Evolutionary conservation across 1,140 invertebrate genomes (phyloP), one percentile per base, ranked within the genome.

Genomic region (Philotrypesis tridentata): DNA sequence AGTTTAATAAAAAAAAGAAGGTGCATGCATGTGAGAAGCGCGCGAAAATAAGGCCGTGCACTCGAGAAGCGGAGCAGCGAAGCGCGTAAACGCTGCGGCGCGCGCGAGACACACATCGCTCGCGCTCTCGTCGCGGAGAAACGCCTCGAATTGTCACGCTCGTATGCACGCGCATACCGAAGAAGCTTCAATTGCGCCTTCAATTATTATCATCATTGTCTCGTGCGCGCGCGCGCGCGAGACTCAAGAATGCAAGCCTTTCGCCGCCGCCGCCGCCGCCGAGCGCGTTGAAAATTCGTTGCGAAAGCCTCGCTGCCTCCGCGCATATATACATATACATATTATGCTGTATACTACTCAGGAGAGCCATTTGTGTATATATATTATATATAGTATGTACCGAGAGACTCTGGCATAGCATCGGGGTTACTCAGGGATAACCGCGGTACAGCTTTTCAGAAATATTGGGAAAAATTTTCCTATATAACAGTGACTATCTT

Each of bases 171-270:
- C 61, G 5, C 8, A 12, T 25, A 21, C 12, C 67, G 74, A 76
- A 76, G 60, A 76, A 37, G 60, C 27, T 65, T 75, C 12, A 74
- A 60, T 27, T 33, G 63, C 21, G 65, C 65, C 4, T 37, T 55
- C 63, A 33, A 79, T 79, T 60, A 79, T 79, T 60, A 71, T 70
- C 43, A 63, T 72, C 43, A 40, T 79, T 27, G 78, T 72, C 27
- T 55, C 23, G 55, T 2, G 31, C 12, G n/a, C 48, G 29, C 27
- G 55, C 6, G 60, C 48, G 48, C 48, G 48, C 48, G 21, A 55
- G 43, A 21, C 8, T 2, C 8, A 7, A 33, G 65, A 78, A 78
- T 79, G 68, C 77, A 14, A 11, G 77, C 77, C 67, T 79, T 79
- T 70, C 77, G 48, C 67, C 43, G 25, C 43, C n/a, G n/a, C n/a